A percentile compares a stretch with the other conserved stretches of the same genome.
phyloP scores from a whole-genome alignment of 2,113 vertebrate species.

The Sapayoa aenigma region DNA sequence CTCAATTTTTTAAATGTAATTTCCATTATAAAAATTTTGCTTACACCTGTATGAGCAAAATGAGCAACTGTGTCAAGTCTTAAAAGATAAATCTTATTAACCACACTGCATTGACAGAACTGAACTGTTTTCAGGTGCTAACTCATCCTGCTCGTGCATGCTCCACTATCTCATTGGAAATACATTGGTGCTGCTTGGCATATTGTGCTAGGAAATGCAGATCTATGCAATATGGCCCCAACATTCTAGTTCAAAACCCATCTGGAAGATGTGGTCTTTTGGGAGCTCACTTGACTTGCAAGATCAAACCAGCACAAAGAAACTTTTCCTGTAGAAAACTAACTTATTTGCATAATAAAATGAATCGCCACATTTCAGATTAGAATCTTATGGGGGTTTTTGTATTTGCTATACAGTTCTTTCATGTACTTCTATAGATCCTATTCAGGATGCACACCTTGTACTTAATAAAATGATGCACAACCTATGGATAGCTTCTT shows the following conservation, averaged over 20 bases:
- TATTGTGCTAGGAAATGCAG: not conserved
- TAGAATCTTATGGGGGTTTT: not conserved
- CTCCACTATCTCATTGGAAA: not conserved
- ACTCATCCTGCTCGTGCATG: not conserved
- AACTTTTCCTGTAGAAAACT: not conserved
- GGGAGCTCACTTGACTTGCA: not conserved
- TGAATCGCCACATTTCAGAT: not conserved
- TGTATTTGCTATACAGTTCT: not conserved
- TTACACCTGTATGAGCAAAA: not conserved
- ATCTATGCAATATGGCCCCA: no score
- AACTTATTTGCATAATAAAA: not conserved
- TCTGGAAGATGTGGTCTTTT: not conserved
- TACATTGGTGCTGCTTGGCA: not conserved
- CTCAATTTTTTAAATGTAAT: not conserved
- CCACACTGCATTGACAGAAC: not conserved
- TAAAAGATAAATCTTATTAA: not conserved
- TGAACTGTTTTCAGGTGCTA: not conserved
- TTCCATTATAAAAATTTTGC: not conserved
- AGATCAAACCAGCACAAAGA: not conserved
- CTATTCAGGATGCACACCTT: not conserved
- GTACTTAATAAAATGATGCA: not conserved
- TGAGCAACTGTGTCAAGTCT: not conserved
- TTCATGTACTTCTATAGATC: not conserved
- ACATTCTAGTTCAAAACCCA: not conserved
- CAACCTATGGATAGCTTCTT: not conserved